phyloP scores from a whole-genome alignment of 1,140 invertebrate species.

The Potamilus streckersoni region DNA sequence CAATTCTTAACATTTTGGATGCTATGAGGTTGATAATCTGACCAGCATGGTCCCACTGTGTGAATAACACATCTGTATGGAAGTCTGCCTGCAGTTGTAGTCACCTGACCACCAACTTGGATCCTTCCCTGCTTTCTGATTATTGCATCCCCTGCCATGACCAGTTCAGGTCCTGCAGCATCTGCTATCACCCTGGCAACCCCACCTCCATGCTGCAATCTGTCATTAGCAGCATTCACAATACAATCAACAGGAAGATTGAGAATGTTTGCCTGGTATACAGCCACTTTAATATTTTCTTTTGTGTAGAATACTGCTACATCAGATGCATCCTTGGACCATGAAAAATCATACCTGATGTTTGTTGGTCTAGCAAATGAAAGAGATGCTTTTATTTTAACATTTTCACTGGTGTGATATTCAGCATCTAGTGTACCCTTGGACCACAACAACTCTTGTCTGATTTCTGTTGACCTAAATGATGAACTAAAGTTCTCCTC shows the following conservation, averaged over 20 bases:
- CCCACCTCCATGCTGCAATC: slow-evolving; percentile 83
- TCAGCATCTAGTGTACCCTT: neutral
- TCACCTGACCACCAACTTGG: slow-evolving; percentile 25
- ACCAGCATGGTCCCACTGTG: slow-evolving; percentile 43
- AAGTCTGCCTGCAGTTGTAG: slow-evolving; percentile 38
- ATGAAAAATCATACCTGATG: neutral
- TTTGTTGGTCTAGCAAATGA: no score
- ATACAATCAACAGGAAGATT: slow-evolving; percentile 86
- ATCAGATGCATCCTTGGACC: neutral
- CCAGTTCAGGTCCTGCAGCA: slow-evolving; percentile 31
- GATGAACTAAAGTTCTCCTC: no score
- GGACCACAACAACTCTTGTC: neutral
- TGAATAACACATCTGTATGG: slow-evolving; percentile 39
- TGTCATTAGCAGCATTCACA: slow-evolving; percentile 89
- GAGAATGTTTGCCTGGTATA: slow-evolving; percentile 81
- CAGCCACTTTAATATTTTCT: slow-evolving; percentile 25
- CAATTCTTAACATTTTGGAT: slow-evolving; percentile 19
- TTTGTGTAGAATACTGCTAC: slow-evolving; percentile 1
- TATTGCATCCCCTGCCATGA: slow-evolving; percentile 30
- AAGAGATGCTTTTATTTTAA: neutral
- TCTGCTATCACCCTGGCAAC: slow-evolving; percentile 82
- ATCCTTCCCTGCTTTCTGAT: slow-evolving; percentile 26
- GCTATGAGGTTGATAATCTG: slow-evolving; percentile 18
- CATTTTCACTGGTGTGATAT: neutral
- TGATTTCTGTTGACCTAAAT: no score